These are phyloP conservation scores for Danio jaintianensis DNA, from an alignment of 2,797 vertebrate genomes.

Conservation along the genomic window DNA sequence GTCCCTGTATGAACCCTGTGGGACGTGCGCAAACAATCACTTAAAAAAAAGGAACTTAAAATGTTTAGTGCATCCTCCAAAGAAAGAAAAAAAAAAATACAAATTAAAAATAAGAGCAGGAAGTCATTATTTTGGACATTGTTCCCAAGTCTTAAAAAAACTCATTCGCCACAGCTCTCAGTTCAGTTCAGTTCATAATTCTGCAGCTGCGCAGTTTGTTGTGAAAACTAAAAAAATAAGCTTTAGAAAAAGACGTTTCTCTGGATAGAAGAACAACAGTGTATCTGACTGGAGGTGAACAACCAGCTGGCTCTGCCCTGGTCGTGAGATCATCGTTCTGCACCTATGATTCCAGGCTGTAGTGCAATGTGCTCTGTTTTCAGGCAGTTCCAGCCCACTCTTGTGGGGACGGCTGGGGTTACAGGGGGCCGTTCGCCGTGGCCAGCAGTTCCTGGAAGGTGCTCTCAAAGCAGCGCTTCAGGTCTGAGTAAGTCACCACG, in stretches of 20 bases:
- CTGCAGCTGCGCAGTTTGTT: conserved; percentile 85
- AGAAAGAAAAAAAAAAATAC: conserved; percentile 66
- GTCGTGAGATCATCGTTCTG: conserved; percentile 72
- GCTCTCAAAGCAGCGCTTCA: conserved; percentile 99
- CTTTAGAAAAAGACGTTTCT: conserved; percentile 85
- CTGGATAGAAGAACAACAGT: conserved; percentile 88
- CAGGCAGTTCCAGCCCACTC: conserved; percentile 69
- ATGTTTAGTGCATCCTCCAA: conserved; percentile 98
- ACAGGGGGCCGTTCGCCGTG: conserved; percentile 94
- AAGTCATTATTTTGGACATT: conserved; percentile 76
- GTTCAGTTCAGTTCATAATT: conserved; percentile 78
- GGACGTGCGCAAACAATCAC: conserved; percentile 60
- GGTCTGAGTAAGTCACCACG: conserved; percentile 98
- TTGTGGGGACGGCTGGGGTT: conserved; percentile 77
- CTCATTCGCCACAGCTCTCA: conserved; percentile 85
- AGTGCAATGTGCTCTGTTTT: conserved; percentile 92
- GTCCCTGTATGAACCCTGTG: conserved; percentile 73
- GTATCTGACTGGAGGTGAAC: conserved; percentile 95
- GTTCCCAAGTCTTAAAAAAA: conserved; percentile 92
- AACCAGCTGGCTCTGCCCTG: conserved; percentile 84
- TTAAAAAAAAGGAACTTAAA: conserved; percentile 86
- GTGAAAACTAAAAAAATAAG: conserved; percentile 85
- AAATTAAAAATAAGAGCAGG: conserved; percentile 91
- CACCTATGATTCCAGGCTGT: conserved; percentile 84
- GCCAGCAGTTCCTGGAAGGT: conserved; percentile 99